Conservation (phyloP, 1,140 invertebrate genomes). For the Diorhabda carinulata region DNA sequence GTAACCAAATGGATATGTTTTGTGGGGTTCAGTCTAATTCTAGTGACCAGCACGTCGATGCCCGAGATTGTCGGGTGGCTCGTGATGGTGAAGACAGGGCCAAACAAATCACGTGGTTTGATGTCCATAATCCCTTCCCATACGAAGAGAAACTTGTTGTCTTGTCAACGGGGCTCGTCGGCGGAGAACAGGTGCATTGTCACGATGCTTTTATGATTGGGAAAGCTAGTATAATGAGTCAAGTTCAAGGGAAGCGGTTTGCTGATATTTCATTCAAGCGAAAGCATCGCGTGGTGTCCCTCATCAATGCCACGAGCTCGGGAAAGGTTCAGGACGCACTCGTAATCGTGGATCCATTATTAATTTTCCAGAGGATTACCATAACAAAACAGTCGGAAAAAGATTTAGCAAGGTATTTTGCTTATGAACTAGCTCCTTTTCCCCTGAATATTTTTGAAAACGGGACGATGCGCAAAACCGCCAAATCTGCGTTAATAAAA, state of each 20-base stretch:
- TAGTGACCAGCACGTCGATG: conserved; percentile 48
- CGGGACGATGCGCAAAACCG: neutral
- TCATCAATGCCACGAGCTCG: neutral
- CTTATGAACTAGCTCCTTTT: neutral
- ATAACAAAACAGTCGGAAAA: neutral
- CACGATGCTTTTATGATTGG: neutral
- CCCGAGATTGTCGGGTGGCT: conserved; percentile 41
- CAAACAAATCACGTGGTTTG: conserved; percentile 42
- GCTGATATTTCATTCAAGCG: neutral
- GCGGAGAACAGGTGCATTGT: neutral
- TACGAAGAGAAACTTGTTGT: conserved; percentile 35
- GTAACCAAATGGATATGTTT: conserved; percentile 42
- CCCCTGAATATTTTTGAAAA: neutral
- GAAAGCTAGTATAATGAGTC: neutral
- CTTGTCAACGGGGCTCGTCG: conserved; percentile 37
- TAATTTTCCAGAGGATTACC: neutral
- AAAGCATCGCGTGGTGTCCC: neutral
- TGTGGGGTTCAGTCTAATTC: conserved; percentile 36
- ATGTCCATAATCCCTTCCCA: conserved; percentile 40
- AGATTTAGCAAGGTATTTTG: neutral
- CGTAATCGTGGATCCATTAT: neutral
- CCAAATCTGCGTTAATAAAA: neutral
- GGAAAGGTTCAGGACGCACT: neutral
- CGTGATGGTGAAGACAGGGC: conserved; percentile 44
- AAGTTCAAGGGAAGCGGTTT: neutral